Conservation (phyloP, 2,113 vertebrate genomes). For the Noturus placidus region DNA sequence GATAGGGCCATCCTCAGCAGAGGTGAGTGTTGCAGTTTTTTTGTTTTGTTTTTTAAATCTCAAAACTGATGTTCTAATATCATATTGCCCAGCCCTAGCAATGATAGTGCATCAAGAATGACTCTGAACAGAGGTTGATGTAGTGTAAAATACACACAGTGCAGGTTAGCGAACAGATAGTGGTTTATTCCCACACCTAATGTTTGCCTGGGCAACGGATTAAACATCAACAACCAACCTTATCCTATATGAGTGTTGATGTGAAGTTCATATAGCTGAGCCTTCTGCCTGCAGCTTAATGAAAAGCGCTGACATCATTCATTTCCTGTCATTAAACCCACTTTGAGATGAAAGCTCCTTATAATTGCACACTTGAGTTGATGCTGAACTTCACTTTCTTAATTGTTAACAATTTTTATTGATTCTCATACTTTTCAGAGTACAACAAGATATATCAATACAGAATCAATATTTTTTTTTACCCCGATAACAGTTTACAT, state of each 20-base stretch:
- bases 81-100: too few species aligned
- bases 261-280: background rate
- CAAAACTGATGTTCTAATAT: background rate
- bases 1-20: background rate
- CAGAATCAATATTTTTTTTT: too few species aligned
- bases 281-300: background rate
- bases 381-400: background rate
- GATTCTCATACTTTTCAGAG: too few species aligned
- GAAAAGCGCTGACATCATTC: background rate
- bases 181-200: background rate
- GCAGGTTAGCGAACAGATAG: background rate
- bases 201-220: background rate
- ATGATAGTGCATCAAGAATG: background rate
- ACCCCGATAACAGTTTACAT: too few species aligned
- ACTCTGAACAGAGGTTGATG: background rate
- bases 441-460: too few species aligned
- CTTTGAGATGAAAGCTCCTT: background rate
- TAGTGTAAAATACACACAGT: background rate
- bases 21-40: too few species aligned
- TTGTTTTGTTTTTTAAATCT: background rate
- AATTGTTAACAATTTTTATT: too few species aligned
- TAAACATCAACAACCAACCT: background rate
- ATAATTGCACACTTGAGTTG: background rate
- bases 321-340: background rate
- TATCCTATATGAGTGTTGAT: background rate